These are phyloP conservation scores for Psammodynastes pulverulentus DNA, from an alignment of 2,113 vertebrate species.

Conservation along the genomic window DNA sequence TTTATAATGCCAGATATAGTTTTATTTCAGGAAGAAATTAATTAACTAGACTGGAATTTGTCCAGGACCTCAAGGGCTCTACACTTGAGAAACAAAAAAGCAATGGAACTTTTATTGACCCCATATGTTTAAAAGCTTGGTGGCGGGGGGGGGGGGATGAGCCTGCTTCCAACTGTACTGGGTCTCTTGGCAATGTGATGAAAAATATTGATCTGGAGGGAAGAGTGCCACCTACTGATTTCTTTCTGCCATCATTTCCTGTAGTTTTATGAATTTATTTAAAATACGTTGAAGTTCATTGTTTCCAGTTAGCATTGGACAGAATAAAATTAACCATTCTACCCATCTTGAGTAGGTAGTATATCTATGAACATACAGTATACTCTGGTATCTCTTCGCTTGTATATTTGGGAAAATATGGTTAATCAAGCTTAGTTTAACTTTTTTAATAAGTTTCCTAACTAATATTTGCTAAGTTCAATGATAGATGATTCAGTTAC, in stretches of 20 bases:
- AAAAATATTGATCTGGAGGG: background rate
- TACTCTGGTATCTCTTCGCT: background rate
- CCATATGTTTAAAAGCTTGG: background rate
- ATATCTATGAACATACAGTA: background rate
- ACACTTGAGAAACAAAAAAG: conserved; percentile 4
- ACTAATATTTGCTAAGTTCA: background rate
- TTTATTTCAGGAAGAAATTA: conserved; percentile 47
- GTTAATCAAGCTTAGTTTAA: background rate
- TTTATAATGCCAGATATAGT: conserved; percentile 36
- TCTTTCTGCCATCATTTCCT: background rate
- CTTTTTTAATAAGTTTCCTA: background rate
- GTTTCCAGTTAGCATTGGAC: background rate
- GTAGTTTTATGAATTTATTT: background rate
- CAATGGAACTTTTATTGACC: conserved; percentile 9
- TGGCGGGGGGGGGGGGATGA: background rate
- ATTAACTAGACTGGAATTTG: conserved; percentile 26
- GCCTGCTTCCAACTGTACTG: background rate
- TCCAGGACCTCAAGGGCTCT: conserved; percentile 21
- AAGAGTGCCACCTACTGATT: background rate
- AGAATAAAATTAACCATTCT: background rate
- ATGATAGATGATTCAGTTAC: background rate
- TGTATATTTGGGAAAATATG: background rate
- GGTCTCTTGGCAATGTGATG: background rate
- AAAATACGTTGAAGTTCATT: conserved; percentile 4
- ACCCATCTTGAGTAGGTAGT: background rate